Evolutionary conservation across 2,888 invertebrate species (phyloP).

Genomic region (Druceiella hillmani): DNA sequence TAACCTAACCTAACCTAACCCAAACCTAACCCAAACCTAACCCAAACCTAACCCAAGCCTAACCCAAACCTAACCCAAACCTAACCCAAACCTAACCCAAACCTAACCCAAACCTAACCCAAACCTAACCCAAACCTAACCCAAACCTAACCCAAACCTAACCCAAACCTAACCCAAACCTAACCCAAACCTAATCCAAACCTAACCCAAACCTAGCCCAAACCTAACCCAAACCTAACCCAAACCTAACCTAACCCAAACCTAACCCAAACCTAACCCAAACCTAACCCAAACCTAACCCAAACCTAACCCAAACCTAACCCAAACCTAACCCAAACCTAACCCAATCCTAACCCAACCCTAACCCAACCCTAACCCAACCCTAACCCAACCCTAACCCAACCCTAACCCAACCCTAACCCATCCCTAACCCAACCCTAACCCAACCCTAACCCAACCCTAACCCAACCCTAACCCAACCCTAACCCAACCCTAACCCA

Average conservation of each 20-base stretch:
- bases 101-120: slow-evolving; percentile 24
- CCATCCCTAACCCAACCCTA: slow-evolving; percentile 15
- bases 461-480: slow-evolving; percentile 18
- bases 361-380: slow-evolving; percentile 22
- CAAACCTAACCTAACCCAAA: slow-evolving; percentile 24
- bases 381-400: slow-evolving; percentile 21
- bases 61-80: slow-evolving; percentile 24
- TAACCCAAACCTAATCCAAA: slow-evolving; percentile 23
- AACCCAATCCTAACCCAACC: slow-evolving; percentile 25
- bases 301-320: slow-evolving; percentile 23
- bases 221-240: slow-evolving; percentile 24
- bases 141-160: slow-evolving; percentile 24
- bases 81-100: slow-evolving; percentile 23
- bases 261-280: slow-evolving; percentile 22
- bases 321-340: slow-evolving; percentile 24
- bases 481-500: slow-evolving; percentile 16
- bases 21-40: slow-evolving; percentile 23
- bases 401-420: slow-evolving; percentile 18
- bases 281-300: slow-evolving; percentile 24
- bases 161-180: slow-evolving; percentile 25
- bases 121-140: slow-evolving; percentile 23
- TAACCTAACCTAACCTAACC: slow-evolving; percentile 21
- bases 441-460: slow-evolving; percentile 17
- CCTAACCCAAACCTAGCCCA: slow-evolving; percentile 20
- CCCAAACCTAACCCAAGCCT: slow-evolving; percentile 24